These are phyloP conservation scores for Phallusia fumigata DNA, from an alignment of 23 tunicate genomes.

Conservation along the genomic window DNA sequence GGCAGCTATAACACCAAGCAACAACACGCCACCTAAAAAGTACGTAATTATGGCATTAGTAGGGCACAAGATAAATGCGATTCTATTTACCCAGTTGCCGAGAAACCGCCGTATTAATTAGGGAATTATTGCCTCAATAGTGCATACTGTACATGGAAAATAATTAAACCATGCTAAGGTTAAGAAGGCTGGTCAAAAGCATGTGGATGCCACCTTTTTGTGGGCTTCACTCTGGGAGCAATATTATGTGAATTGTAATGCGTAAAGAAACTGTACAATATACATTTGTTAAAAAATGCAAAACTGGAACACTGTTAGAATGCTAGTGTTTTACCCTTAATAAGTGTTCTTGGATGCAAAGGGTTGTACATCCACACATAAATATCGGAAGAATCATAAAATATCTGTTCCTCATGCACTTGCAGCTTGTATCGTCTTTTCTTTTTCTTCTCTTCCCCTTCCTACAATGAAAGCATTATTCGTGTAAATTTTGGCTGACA, in stretches of 20 bases:
- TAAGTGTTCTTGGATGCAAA: slow-evolving; percentile 35
- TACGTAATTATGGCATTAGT: too few relatives aligned
- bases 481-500: not conserved
- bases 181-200: too few relatives aligned
- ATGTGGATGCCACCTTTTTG: too few relatives aligned
- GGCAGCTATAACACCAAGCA: slow-evolving; percentile 70
- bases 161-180: too few relatives aligned
- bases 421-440: slow-evolving; percentile 65
- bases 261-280: not conserved
- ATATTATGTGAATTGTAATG: not conserved
- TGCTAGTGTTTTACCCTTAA: slow-evolving; percentile 23
- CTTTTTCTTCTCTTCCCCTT: slow-evolving; percentile 54
- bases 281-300: too few relatives aligned
- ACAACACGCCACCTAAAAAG: slow-evolving; percentile 39
- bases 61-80: too few relatives aligned
- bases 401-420: slow-evolving; percentile 68
- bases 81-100: too few relatives aligned
- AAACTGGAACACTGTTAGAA: too few relatives aligned
- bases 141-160: too few relatives aligned
- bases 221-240: too few relatives aligned
- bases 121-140: too few relatives aligned
- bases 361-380: slow-evolving; percentile 88
- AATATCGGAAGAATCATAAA: slow-evolving; percentile 70
- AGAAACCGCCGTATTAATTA: too few relatives aligned
- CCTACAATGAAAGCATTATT: not conserved